Evolutionary conservation across 2,888 invertebrate species (phyloP), one percentile per base, ranked within the genome.

Genomic region (Acrocyrtus sp.): DNA sequence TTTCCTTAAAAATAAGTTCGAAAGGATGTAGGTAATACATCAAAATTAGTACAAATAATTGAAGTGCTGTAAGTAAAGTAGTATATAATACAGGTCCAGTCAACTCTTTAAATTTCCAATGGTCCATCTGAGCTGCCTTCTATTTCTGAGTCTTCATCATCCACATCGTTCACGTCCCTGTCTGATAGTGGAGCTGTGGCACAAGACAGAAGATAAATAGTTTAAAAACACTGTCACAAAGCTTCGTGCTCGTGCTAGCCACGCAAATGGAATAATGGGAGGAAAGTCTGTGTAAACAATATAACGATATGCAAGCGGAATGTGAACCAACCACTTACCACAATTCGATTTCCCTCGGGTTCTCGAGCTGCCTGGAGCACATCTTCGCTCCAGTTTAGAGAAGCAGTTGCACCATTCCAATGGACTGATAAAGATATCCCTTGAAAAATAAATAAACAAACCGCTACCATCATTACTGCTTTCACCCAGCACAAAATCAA

Each of bases 391-490:
- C 22, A 92, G 90, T 84, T 91, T 90, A 81, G 91, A 90, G 84
- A 93, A 92, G 84, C 93, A 93, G 76, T 89, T 88, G 84, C 93
- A 93, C 93, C 93, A 93, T 85, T 93, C 93, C 39, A 88, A 86
- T 75, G 90, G 90, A 82, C 88, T 91, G 82, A 92, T 91, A 77
- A 87, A 86, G 66, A 86, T 86, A 82, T 88, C 88, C 53, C 87
- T 87, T 83, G 15, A 75, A 58, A 61, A 51, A 26, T 19, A 51
- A 26, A 34, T 22, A 29, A 60, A 12, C n/a, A n/a, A n/a, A n/a
- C n/a, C n/a, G n/a, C n/a, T n/a, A n/a, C n/a, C n/a, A n/a, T n/a
- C n/a, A n/a, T n/a, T n/a, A n/a, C n/a, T n/a, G n/a, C n/a, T n/a
- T n/a, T n/a, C n/a, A n/a, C n/a, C n/a, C n/a, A n/a, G n/a, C n/a